A percentile compares a stretch with the other conserved stretches of the same genome.
Conservation (phyloP, 2,888 invertebrate genomes). For the Sabellastarte sp. region DNA sequence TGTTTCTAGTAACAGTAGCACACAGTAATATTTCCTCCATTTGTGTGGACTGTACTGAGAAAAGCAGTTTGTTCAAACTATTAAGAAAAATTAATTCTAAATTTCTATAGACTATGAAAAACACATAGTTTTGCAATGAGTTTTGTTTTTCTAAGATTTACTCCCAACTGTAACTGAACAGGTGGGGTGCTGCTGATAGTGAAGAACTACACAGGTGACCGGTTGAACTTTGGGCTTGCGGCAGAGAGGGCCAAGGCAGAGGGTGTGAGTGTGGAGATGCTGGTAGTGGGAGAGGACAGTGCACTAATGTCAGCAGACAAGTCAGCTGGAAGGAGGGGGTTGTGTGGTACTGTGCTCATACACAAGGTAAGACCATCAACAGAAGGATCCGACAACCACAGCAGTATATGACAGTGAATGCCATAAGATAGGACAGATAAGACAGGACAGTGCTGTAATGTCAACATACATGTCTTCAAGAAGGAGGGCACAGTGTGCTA, state of each 20-base stretch:
- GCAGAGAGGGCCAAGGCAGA: conserved; percentile 49
- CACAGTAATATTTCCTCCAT: no score
- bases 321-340: conserved; percentile 67
- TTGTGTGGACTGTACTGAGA: no score
- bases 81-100: no score
- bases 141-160: neutral
- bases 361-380: conserved; percentile 61
- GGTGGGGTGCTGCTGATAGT: conserved; percentile 50
- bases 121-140: neutral
- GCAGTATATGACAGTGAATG: no score
- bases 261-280: conserved; percentile 64
- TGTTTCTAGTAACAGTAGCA: no score
- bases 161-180: neutral
- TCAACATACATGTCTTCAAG: no score
- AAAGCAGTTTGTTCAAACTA: no score
- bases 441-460: no score
- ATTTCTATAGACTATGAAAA: no score
- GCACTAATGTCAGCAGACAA: conserved; percentile 61
- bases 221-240: conserved; percentile 56
- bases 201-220: conserved; percentile 57
- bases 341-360: conserved; percentile 65
- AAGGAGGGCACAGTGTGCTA: no score
- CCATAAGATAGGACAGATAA: no score
- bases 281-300: conserved; percentile 69
- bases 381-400: no score